Percentiles rank a stretch among this genome's conserved stretches.
These are phyloP conservation scores for Clitarchus hookeri DNA, from an alignment of 2,888 invertebrate genomes.

Conservation along the genomic window DNA sequence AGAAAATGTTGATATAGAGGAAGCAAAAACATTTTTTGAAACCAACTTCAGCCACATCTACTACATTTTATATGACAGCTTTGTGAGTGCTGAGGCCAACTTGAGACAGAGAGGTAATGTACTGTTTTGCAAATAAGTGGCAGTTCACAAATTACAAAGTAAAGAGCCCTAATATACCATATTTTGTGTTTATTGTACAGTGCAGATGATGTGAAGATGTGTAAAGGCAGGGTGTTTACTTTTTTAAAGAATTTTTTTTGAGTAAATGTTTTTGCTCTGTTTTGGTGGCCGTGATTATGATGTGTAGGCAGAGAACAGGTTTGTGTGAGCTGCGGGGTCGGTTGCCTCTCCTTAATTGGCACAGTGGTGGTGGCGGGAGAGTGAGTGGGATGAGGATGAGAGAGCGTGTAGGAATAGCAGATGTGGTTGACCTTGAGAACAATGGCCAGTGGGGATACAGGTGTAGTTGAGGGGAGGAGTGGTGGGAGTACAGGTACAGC, in stretches of 20 bases:
- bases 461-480: neutral
- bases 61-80: slow-evolving; percentile 93
- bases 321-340: neutral
- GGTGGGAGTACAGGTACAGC: slow-evolving; percentile 12
- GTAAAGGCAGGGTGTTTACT: too few species aligned
- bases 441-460: slow-evolving; percentile 19
- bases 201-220: too few species aligned
- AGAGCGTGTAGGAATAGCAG: slow-evolving; percentile 22
- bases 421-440: slow-evolving; percentile 27
- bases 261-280: neutral
- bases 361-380: neutral
- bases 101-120: slow-evolving; percentile 85
- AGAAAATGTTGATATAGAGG: slow-evolving; percentile 88
- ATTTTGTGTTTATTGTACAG: too few species aligned
- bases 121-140: neutral
- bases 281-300: neutral
- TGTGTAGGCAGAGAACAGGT: neutral
- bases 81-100: slow-evolving; percentile 89
- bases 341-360: neutral
- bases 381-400: slow-evolving; percentile 21
- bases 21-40: slow-evolving; percentile 92
- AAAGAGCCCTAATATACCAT: too few species aligned
- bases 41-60: slow-evolving; percentile 95
- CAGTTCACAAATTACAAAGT: too few species aligned
- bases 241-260: too few species aligned